These are phyloP conservation scores for Silurus asotus DNA, from an alignment of 2,113 vertebrate genomes.

Conservation along the genomic window DNA sequence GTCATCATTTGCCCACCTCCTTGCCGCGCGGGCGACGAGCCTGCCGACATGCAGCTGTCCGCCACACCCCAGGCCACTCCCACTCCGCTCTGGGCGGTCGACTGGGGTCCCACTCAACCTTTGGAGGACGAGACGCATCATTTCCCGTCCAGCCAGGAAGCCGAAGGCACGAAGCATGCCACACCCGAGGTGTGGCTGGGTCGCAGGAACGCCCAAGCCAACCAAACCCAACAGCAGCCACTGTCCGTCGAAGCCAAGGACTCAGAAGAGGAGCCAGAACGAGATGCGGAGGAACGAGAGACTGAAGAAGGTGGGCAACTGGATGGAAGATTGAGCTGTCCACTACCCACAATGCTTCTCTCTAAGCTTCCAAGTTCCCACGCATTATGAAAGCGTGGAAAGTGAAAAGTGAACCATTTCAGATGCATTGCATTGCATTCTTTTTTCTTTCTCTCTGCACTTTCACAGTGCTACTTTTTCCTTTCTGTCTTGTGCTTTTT, in stretches of 20 bases:
- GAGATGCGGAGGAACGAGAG: constrained; percentile 64
- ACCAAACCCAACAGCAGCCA: constrained; percentile 60
- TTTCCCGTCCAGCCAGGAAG: constrained; percentile 71
- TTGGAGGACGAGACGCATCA: constrained; percentile 78
- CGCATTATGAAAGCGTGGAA: constrained; percentile 25
- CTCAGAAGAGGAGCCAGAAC: constrained; percentile 55
- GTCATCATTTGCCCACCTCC: constrained; percentile 64
- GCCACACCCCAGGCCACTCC: constrained; percentile 74
- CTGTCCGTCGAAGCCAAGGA: constrained; percentile 58
- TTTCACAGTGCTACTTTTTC: not conserved
- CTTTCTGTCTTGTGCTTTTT: not conserved
- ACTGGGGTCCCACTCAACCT: constrained; percentile 76
- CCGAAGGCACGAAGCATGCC: constrained; percentile 57
- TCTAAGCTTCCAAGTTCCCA: constrained; percentile 31
- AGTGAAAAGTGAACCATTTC: not conserved
- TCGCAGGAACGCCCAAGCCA: constrained; percentile 47
- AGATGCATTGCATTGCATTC: constrained; percentile 7
- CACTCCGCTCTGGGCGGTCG: constrained; percentile 76
- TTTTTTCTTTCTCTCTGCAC: constrained; percentile 17
- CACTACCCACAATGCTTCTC: not conserved
- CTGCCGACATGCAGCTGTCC: constrained; percentile 67
- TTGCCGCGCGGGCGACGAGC: constrained; percentile 66
- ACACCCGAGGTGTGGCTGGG: constrained; percentile 62
- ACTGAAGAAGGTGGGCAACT: constrained; percentile 70
- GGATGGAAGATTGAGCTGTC: not conserved